Evolutionary conservation across 2,113 vertebrate species (phyloP).

Genomic region (Lophochroa leadbeateri): DNA sequence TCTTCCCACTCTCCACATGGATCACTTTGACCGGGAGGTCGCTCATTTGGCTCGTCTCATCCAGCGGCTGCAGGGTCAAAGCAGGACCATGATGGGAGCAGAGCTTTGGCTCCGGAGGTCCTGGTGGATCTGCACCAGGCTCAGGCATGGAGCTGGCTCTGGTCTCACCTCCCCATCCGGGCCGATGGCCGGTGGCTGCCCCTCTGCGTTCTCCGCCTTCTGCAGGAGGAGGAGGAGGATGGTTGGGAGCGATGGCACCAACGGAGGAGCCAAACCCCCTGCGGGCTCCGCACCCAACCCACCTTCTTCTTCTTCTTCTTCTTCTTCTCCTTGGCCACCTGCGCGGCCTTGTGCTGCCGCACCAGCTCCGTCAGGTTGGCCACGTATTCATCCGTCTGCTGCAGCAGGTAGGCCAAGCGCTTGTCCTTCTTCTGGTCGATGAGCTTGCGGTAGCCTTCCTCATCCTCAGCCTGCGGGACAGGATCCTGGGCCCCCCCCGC

Average conservation of each 20-base stretch:
- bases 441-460: slow-evolving; percentile 74
- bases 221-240: background rate
- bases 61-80: no score
- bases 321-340: slow-evolving; percentile 95
- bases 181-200: background rate
- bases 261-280: background rate
- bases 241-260: background rate
- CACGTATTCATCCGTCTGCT: slow-evolving; percentile 97
- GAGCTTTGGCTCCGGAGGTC: no score
- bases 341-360: slow-evolving; percentile 92
- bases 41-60: no score
- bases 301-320: slow-evolving; percentile 97
- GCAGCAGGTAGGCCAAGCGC: slow-evolving; percentile 94
- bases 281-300: background rate
- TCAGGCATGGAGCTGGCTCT: no score
- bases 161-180: background rate
- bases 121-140: no score
- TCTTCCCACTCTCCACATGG: no score
- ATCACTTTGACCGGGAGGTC: no score
- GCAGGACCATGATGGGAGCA: no score
- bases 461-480: no score
- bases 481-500: no score
- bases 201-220: background rate
- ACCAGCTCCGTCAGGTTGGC: slow-evolving; percentile 97
- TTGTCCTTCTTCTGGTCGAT: slow-evolving; percentile 99